These are phyloP conservation scores for Dasypogon diadema DNA, from an alignment of 2,888 invertebrate genomes.

Conservation along the genomic window DNA sequence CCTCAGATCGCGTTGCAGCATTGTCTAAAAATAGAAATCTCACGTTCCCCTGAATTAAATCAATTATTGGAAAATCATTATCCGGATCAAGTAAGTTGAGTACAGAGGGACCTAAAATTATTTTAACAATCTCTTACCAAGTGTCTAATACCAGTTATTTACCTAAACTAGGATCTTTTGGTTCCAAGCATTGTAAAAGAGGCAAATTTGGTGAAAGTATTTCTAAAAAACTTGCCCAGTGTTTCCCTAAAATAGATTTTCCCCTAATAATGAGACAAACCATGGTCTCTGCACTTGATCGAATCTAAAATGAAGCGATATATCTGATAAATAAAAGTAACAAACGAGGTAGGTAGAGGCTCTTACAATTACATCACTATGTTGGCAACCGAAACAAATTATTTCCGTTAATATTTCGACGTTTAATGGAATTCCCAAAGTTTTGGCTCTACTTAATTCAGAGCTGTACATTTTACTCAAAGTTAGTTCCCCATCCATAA, in stretches of 20 bases:
- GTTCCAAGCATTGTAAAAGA: slow-evolving; percentile 60
- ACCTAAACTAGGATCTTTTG: slow-evolving; percentile 57
- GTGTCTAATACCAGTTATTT: slow-evolving; percentile 6
- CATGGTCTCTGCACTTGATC: slow-evolving; percentile 60
- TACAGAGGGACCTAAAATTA: slow-evolving; percentile 50
- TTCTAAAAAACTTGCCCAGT: slow-evolving; percentile 59
- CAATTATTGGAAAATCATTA: slow-evolving; percentile 57
- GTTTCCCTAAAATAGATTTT: slow-evolving; percentile 58
- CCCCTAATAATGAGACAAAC: slow-evolving; percentile 62
- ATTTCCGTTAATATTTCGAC: slow-evolving; percentile 61
- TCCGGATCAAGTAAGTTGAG: slow-evolving; percentile 63
- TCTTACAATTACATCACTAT: slow-evolving; percentile 54
- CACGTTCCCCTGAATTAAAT: slow-evolving; percentile 62
- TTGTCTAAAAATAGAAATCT: slow-evolving; percentile 62
- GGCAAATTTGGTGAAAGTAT: slow-evolving; percentile 62
- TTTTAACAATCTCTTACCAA: slow-evolving; percentile 4
- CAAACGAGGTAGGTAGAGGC: background rate
- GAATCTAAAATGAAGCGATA: slow-evolving; percentile 51
- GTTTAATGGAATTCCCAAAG: slow-evolving; percentile 64
- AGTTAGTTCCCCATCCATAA: slow-evolving; percentile 62
- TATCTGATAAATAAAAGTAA: slow-evolving; percentile 6
- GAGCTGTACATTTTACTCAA: slow-evolving; percentile 58
- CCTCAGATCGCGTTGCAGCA: slow-evolving; percentile 60
- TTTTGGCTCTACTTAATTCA: slow-evolving; percentile 57
- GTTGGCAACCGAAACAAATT: slow-evolving; percentile 58